Evolutionary conservation across 2,888 invertebrate species (phyloP).

Genomic region (Scaptomyza polygonia): DNA sequence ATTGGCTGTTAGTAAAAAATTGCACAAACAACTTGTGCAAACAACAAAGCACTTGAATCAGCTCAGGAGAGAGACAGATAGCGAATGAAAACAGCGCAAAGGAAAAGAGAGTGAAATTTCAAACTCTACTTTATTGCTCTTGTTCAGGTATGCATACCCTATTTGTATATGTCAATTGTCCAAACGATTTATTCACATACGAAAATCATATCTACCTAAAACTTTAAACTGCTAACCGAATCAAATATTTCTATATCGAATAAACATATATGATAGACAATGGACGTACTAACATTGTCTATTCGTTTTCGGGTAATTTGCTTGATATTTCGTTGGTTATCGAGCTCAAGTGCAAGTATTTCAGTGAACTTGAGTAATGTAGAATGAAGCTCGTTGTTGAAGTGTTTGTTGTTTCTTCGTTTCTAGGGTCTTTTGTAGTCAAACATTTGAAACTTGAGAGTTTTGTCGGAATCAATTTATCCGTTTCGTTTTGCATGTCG

Average conservation of each 20-base stretch:
- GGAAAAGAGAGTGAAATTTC: constrained; percentile 23
- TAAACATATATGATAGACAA: not conserved
- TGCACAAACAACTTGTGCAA: constrained; percentile 54
- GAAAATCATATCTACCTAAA: not conserved
- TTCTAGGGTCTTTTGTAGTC: constrained; percentile 17
- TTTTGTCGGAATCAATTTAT: constrained; percentile 3
- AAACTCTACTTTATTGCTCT: constrained; percentile 41
- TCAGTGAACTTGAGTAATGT: no score
- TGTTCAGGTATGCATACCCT: constrained; percentile 28
- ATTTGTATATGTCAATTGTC: not conserved
- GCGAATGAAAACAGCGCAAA: constrained; percentile 16
- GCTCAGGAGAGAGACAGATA: constrained; percentile 4
- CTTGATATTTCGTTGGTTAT: not conserved
- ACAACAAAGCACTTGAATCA: constrained; percentile 51
- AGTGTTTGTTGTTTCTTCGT: not conserved
- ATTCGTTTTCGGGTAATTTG: not conserved
- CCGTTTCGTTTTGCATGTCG: constrained; percentile 53
- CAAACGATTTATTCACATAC: not conserved
- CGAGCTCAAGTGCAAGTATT: not conserved
- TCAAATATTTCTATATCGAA: not conserved
- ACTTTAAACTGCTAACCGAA: not conserved
- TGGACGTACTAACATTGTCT: not conserved
- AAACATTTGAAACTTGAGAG: not conserved
- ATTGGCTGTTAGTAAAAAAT: constrained; percentile 62
- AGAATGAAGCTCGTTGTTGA: not conserved